Evolutionary conservation across 2,888 invertebrate genomes (phyloP), one percentile per base, ranked within the genome.

Genomic region (Barypeithes pellucidus): DNA sequence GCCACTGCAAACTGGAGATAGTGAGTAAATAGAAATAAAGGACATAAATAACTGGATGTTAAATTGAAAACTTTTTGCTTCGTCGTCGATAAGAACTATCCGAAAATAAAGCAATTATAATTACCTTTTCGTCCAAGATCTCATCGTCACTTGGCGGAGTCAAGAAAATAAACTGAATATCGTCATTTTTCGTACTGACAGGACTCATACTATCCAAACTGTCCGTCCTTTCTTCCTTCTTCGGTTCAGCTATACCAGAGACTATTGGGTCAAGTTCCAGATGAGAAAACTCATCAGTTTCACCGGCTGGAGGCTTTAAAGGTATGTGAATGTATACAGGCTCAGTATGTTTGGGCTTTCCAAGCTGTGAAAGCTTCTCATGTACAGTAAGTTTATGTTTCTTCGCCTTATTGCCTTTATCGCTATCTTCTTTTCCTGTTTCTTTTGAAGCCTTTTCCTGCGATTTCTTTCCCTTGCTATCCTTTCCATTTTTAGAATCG

Each of bases 141-240:
- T 86, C 86, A 71, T 86, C 86, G 59, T 86, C 86, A n/a, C 85
- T 86, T 9, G 86, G 85, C 11, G 85, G 83, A 12, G 85, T 86
- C 59, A 86, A 70, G 63, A 85, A 81, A 50, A 86, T 86, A 61
- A 86, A 82, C 73, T 86, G 86, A 5, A 86, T 82, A 18, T 78
- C 81, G 60, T 78, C 74, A 11, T 47, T 69, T 18, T 77, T 39
- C 8, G 76, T 67, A 39, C 57, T 73, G n/a, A 75, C 73, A 41
- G 77, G 75, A 47, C 67, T 75, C 18, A 74, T 75, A 54, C 76
- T 70, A 12, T 75, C 75, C 1, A 80, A 75, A 65, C 79, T 79
- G 29, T 77, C 76, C 20, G 76, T 76, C 33, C 74, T 61, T 45
- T 79, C 79, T 7, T 78, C 76, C n/a, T 73, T 66, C 39, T 52